Percentiles rank a stretch among this genome's conserved stretches.
phyloP scores from a whole-genome alignment of 2,113 vertebrate genomes.

The Tetrax tetrax region DNA sequence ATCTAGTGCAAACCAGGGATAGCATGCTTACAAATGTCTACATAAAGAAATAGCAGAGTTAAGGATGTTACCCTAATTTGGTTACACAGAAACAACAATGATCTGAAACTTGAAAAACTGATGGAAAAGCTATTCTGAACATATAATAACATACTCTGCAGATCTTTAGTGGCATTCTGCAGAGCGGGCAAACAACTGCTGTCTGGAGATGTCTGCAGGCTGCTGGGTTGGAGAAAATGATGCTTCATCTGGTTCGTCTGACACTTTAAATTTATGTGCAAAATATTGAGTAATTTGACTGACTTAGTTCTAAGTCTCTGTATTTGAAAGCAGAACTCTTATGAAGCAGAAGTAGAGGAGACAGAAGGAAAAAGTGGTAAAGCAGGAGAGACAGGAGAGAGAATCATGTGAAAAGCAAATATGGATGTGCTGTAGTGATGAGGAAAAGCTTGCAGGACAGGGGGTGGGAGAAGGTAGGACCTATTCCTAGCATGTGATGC shows the following conservation, averaged over 20 bases:
- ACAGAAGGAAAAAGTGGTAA: not conserved
- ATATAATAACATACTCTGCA: not conserved
- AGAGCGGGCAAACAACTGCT: not conserved
- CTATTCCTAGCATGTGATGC: not conserved
- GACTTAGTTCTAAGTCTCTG: not conserved
- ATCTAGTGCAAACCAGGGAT: not conserved
- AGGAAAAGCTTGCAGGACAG: not conserved
- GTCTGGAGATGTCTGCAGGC: not conserved
- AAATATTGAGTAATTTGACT: not conserved
- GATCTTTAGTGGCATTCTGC: not conserved
- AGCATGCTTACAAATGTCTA: not conserved
- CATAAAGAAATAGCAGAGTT: not conserved
- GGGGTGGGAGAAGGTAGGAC: not conserved
- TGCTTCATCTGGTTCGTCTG: accelerated
- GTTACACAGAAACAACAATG: not conserved
- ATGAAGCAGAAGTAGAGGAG: not conserved
- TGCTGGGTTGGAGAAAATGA: not conserved
- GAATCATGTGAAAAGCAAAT: not conserved
- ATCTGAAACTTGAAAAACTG: not conserved
- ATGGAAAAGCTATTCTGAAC: not conserved
- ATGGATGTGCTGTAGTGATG: not conserved
- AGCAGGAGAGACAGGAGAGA: not conserved
- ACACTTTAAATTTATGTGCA: not conserved
- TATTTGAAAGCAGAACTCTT: not conserved
- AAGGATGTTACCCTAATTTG: not conserved